phyloP scores from a whole-genome alignment of 2,888 invertebrate species.

The Eurois occulta region DNA sequence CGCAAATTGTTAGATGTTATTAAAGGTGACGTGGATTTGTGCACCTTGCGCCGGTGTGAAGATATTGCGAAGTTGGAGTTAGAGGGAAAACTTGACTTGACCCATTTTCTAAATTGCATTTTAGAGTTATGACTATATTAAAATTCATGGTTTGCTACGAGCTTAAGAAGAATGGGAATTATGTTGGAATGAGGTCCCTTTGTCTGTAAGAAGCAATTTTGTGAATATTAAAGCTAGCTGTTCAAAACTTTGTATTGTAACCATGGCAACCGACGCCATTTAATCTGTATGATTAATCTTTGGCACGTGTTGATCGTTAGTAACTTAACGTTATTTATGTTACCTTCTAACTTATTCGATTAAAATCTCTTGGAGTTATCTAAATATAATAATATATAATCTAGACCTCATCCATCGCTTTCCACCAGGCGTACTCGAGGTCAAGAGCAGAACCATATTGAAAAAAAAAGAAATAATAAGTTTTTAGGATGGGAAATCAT shows the following conservation, averaged over 20 bases:
- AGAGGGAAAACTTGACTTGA: conserved; percentile 47
- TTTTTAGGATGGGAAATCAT: too few species aligned
- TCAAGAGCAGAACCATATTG: too few species aligned
- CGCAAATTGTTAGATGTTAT: conserved; percentile 66
- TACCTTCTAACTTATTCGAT: not conserved
- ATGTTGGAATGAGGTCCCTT: conserved; percentile 13
- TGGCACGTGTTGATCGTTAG: not conserved
- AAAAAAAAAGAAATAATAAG: too few species aligned
- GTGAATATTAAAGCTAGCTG: conserved; percentile 9
- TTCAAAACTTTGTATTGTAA: conserved; percentile 12
- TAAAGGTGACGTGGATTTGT: conserved; percentile 62
- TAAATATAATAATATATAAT: too few species aligned
- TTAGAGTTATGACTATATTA: conserved; percentile 55
- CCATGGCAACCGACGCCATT: not conserved
- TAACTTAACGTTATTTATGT: not conserved
- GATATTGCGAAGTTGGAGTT: conserved; percentile 35
- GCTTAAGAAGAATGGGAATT: conserved; percentile 42
- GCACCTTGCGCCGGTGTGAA: conserved; percentile 38
- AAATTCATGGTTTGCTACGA: conserved; percentile 53
- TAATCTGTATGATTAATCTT: not conserved
- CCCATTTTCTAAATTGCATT: conserved; percentile 59
- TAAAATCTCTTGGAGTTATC: not conserved
- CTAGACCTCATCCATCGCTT: too few species aligned
- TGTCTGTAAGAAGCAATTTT: conserved; percentile 26
- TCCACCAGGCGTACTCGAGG: too few species aligned